Conservation (phyloP, 1,140 invertebrate genomes). For the Danaus plexippus region DNA sequence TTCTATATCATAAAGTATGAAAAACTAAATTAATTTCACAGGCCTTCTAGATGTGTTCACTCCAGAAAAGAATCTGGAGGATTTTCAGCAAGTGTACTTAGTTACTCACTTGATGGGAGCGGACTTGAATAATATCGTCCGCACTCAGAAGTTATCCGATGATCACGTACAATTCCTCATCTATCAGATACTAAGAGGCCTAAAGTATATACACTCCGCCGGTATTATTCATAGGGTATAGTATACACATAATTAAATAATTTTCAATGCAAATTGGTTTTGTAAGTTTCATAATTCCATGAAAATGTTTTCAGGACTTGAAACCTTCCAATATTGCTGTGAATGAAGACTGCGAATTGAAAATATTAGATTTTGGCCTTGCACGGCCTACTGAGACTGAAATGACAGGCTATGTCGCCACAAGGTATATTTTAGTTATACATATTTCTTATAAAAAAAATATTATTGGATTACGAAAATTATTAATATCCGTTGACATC, state of each 20-base stretch:
- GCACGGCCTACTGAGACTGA: conserved; percentile 97
- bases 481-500: conserved; percentile 4
- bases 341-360: conserved; percentile 99
- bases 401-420: conserved; percentile 99
- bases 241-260: background rate
- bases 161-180: conserved; percentile 99
- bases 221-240: conserved; percentile 97
- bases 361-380: conserved; percentile 99
- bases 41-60: conserved; percentile 97
- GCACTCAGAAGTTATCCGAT: conserved; percentile 96
- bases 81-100: conserved; percentile 94
- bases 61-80: conserved; percentile 79
- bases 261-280: no score
- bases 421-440: conserved; percentile 66
- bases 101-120: conserved; percentile 99
- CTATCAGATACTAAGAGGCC: conserved; percentile 97
- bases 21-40: conserved; percentile 17
- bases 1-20: no score
- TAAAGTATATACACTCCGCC: conserved; percentile 99
- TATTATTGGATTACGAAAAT: background rate
- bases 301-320: conserved; percentile 81
- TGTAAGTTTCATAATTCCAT: no score
- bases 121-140: conserved; percentile 98
- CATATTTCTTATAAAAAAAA: background rate
- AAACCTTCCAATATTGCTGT: conserved; percentile 99